These are phyloP conservation scores for Mustelus asterias DNA, from an alignment of 2,113 vertebrate genomes.

Conservation along the genomic window DNA sequence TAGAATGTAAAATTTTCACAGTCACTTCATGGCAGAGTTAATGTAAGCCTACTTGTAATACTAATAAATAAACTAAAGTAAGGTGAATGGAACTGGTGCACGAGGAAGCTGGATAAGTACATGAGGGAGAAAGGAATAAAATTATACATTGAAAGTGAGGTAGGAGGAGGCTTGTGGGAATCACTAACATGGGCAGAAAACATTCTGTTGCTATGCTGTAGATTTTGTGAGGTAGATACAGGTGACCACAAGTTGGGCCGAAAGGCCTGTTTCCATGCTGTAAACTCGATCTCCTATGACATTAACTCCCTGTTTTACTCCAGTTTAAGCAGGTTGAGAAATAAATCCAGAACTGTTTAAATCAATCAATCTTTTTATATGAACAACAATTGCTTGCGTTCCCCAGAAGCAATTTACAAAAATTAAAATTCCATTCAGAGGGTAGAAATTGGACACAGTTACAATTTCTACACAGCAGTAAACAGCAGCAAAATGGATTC, in stretches of 20 bases:
- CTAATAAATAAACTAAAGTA: too few relatives aligned
- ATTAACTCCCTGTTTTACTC: background rate
- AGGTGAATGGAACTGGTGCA: background rate
- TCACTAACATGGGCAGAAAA: too few relatives aligned
- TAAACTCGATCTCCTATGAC: background rate
- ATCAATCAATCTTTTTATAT: background rate
- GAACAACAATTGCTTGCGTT: background rate
- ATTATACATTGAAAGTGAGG: too few relatives aligned
- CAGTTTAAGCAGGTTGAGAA: background rate
- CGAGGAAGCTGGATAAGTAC: background rate
- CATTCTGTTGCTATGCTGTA: too few relatives aligned
- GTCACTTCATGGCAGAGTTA: too few relatives aligned
- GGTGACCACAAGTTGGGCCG: background rate
- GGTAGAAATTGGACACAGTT: background rate
- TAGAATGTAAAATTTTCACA: background rate
- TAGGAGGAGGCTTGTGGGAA: too few relatives aligned
- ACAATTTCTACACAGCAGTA: background rate
- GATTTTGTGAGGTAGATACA: background rate
- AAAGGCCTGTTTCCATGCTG: too few relatives aligned
- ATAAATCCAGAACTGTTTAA: background rate
- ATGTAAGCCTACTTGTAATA: too few relatives aligned
- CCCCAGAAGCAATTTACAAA: background rate
- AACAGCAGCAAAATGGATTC: background rate
- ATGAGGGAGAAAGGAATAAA: background rate
- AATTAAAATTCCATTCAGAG: background rate